Base-by-base conservation (phyloP, 2,797 vertebrate genomes). In the Spheniscus humboldti region DNA sequence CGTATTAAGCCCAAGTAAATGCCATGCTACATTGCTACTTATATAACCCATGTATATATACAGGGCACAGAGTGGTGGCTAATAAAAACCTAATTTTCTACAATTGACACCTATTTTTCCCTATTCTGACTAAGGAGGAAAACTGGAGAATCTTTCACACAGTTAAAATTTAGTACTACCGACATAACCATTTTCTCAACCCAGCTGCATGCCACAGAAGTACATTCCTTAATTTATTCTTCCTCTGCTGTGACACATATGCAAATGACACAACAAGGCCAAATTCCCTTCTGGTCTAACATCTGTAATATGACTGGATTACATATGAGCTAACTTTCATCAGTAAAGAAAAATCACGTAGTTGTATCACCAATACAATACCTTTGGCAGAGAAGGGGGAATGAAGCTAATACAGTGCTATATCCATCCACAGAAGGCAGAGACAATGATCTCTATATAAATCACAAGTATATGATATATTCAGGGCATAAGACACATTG, bases 161-260 rank as follows among this genome's bases (percentile, higher is more conserved):
- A 31, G 56, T 81, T 77, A 48, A 66, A 83, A 68, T 72, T 62
- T 18, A 45, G 23, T 30, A 28, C 11, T 59, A 24, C 73, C 37
- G 47, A 45, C 17, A 41, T 28, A 84, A 77, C 3, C 13, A 48
- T 28, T 53, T 81, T 63, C 60, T 82, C 37, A 87, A 90, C 60
- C 17, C 30, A 76, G 6, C 27, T 56, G 41, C 2, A 0, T 22
- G 11, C 9, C 71, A 94, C 1, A 0, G 4, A 59, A 71, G 7
- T 52, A 43, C 18, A 41, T 33, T 48, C 19, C 50, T 73, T 78
- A 39, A 71, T 39, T 79, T 63, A 31, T 71, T 90, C 39, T n/a
- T 90, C 72, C 68, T 77, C 78, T 76, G 35, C 47, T 74, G 60
- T 47, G 45, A 86, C 71, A 75, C 39, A 66, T 60, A 30, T 13